A percentile compares a stretch with the other conserved stretches of the same genome.
Conservation (phyloP, 1,140 invertebrate genomes). For the Pinna nobilis region DNA sequence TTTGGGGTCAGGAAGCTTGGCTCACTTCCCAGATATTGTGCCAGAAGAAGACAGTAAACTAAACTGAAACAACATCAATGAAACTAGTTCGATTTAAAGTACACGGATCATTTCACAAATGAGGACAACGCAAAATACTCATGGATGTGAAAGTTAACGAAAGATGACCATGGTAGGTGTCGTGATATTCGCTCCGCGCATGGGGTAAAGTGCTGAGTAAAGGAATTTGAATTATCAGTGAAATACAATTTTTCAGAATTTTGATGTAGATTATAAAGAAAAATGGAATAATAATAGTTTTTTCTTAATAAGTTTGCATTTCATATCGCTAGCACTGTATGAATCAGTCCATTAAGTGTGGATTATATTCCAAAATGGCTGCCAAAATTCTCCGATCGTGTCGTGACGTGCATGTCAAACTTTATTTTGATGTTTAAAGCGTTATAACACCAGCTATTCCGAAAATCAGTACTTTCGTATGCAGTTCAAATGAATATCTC, state of each 20-base stretch:
- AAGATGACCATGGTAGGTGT: constrained; percentile 68
- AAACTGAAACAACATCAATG: constrained; percentile 51
- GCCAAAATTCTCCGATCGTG: constrained; percentile 50
- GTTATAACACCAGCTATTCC: too few relatives aligned
- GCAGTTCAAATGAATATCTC: background rate
- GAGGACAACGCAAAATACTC: constrained; percentile 31
- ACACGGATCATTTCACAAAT: constrained; percentile 33
- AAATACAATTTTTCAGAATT: too few relatives aligned
- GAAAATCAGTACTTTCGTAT: background rate
- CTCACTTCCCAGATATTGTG: constrained; percentile 49
- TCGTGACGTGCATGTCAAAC: constrained; percentile 58
- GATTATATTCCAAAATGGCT: constrained; percentile 67
- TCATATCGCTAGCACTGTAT: background rate
- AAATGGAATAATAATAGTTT: too few relatives aligned
- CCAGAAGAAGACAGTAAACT: constrained; percentile 48
- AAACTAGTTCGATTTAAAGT: constrained; percentile 43
- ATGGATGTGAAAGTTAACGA: constrained; percentile 51
- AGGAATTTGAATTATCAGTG: constrained; percentile 34
- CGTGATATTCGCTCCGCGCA: constrained; percentile 32
- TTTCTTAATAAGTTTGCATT: too few relatives aligned
- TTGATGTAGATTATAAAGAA: too few relatives aligned
- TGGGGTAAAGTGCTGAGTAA: constrained; percentile 21
- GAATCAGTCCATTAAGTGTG: constrained; percentile 20
- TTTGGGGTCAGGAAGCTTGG: constrained; percentile 50
- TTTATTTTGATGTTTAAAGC: background rate